These are phyloP conservation scores for Epizoanthus rinbou DNA, from an alignment of 92 coral and sea anemone genomes.

Conservation along the genomic window DNA sequence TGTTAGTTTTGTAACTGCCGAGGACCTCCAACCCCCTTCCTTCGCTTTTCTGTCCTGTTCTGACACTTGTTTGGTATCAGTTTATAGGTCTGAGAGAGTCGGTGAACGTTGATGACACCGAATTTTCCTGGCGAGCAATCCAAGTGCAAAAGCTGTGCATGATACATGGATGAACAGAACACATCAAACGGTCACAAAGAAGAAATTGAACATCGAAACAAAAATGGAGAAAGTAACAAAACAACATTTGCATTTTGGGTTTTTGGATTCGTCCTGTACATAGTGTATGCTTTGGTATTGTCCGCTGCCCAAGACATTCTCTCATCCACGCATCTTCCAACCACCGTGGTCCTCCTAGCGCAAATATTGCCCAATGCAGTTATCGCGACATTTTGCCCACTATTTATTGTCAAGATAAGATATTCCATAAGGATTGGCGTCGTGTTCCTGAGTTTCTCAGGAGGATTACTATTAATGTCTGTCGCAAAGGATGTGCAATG, in stretches of 20 bases:
- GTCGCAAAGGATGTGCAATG: conserved; percentile 42
- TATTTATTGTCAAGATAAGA: conserved; percentile 49
- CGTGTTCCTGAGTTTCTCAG: conserved; percentile 41
- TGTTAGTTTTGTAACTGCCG: no score
- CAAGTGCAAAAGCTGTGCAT: no score
- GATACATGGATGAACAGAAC: conserved; percentile 1
- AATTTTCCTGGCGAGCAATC: no score
- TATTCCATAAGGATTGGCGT: conserved; percentile 45
- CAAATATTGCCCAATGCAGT: conserved; percentile 69
- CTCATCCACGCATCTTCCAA: conserved; percentile 64
- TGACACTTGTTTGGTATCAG: no score
- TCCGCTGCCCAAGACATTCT: conserved; percentile 81
- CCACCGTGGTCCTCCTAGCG: conserved; percentile 62
- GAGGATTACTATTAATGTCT: conserved; percentile 58
- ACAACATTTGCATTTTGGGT: conserved; percentile 34
- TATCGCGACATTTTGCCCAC: conserved; percentile 60
- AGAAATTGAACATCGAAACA: background rate
- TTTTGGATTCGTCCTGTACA: conserved; percentile 54
- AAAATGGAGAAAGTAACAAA: conserved; percentile 1
- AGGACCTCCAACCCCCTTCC: no score
- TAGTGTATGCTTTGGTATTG: conserved; percentile 57
- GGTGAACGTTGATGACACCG: no score
- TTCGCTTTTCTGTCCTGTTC: no score
- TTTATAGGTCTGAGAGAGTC: no score
- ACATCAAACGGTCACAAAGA: background rate